Conservation (phyloP, 1,140 invertebrate genomes). For the Formica selysi region DNA sequence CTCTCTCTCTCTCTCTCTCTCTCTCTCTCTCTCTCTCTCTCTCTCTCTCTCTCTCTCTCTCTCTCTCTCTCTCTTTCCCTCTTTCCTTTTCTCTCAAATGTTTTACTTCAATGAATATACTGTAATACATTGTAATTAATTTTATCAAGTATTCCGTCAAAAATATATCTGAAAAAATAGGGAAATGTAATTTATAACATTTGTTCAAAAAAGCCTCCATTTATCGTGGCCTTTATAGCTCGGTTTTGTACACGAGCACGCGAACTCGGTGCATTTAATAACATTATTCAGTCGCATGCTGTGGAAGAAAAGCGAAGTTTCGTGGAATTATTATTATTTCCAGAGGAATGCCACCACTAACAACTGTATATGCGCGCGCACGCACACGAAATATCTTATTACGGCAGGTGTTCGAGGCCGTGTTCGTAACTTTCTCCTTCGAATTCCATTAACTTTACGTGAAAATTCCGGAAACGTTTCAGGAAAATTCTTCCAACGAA, state of each 20-base stretch:
- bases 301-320: slow-evolving; percentile 41
- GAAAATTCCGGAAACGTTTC: slow-evolving; percentile 63
- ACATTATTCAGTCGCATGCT: slow-evolving; percentile 48
- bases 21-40: too few species aligned
- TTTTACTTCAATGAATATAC: too few species aligned
- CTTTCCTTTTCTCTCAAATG: too few species aligned
- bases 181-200: not conserved
- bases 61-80: too few species aligned
- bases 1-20: too few species aligned
- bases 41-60: too few species aligned
- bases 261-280: slow-evolving; percentile 47
- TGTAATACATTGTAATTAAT: not conserved
- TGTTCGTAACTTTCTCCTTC: slow-evolving; percentile 56
- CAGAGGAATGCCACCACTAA: slow-evolving; percentile 45
- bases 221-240: slow-evolving; percentile 5
- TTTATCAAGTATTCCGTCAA: slow-evolving; percentile 3
- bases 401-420: slow-evolving; percentile 57
- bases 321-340: slow-evolving; percentile 56
- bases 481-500: slow-evolving; percentile 59
- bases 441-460: slow-evolving; percentile 64
- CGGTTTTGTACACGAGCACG: slow-evolving; percentile 3
- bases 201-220: slow-evolving; percentile 25
- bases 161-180: not conserved
- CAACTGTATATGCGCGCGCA: slow-evolving; percentile 42
- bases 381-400: slow-evolving; percentile 46